Conservation (phyloP, 1,140 invertebrate genomes). For the Drosophila kepulauana region DNA sequence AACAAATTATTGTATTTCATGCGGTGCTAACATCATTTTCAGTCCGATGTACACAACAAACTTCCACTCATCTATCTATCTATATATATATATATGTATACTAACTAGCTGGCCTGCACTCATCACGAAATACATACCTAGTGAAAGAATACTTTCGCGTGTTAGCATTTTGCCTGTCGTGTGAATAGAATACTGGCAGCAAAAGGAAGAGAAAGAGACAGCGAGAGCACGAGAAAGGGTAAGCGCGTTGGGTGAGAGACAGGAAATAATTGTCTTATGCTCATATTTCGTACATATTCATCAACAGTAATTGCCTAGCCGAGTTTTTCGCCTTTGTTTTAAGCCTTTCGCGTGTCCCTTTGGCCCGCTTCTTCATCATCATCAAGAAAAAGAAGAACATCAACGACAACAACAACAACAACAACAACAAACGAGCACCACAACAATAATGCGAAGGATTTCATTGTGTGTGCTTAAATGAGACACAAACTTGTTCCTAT, state of each 20-base stretch:
- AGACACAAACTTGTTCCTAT: conserved; percentile 29
- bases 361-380: conserved; percentile 25
- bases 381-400: neutral
- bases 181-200: neutral
- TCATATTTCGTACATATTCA: conserved; percentile 70
- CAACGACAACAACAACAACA: neutral
- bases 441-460: conserved; percentile 5
- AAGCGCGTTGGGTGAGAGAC: neutral
- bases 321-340: conserved; percentile 50
- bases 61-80: neutral
- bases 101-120: neutral
- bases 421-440: conserved; percentile 1
- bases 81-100: neutral
- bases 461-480: conserved; percentile 41
- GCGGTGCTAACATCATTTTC: conserved; percentile 35
- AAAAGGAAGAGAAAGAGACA: no score
- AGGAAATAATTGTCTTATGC: conserved; percentile 26
- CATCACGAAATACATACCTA: conserved; percentile 4
- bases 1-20: conserved; percentile 76
- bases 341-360: conserved; percentile 47
- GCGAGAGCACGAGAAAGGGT: neutral
- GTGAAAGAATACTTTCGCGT: conserved; percentile 57
- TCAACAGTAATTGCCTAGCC: conserved; percentile 77
- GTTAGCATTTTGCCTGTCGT: conserved; percentile 4
- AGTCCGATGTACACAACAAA: neutral